Percentiles rank a stretch among this genome's conserved stretches.
phyloP scores from a whole-genome alignment of 2,797 vertebrate genomes.

The Hoplostethus atlanticus region DNA sequence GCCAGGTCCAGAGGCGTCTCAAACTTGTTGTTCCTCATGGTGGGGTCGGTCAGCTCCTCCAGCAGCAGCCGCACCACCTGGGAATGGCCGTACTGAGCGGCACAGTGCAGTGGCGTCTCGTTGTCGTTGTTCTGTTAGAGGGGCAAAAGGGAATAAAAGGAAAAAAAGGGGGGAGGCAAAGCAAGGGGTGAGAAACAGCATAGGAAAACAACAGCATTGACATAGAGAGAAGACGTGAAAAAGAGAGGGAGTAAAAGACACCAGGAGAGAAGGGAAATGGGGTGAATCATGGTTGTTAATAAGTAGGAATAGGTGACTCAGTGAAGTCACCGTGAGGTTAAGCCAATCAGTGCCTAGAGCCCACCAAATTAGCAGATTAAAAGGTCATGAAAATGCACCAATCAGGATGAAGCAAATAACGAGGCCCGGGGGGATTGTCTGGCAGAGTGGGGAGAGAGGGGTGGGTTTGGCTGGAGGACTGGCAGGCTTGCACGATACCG shows the following conservation, averaged over 20 bases:
- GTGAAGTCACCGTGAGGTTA: slow-evolving; percentile 22
- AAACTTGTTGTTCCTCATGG: slow-evolving; percentile 98
- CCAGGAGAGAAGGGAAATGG: background rate
- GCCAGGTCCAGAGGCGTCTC: slow-evolving; percentile 98
- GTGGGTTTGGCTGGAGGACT: background rate
- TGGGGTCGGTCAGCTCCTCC: slow-evolving; percentile 98
- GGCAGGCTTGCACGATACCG: slow-evolving; percentile 35
- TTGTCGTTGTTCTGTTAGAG: slow-evolving; percentile 95
- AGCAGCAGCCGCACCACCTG: slow-evolving; percentile 94
- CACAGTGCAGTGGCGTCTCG: slow-evolving; percentile 97
- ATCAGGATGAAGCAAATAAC: slow-evolving; percentile 33
- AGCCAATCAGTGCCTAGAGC: slow-evolving; percentile 45
- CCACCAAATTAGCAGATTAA: slow-evolving; percentile 39
- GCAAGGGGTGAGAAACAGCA: slow-evolving; percentile 35
- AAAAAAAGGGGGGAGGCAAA: background rate
- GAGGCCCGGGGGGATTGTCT: slow-evolving; percentile 16
- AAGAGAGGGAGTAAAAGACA: slow-evolving; percentile 4
- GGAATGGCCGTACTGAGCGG: slow-evolving; percentile 96
- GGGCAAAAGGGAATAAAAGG: background rate
- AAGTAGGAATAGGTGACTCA: slow-evolving; percentile 14
- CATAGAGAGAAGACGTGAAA: background rate
- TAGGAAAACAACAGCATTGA: background rate
- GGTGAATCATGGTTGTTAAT: slow-evolving; percentile 24
- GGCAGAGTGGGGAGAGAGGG: slow-evolving; percentile 17
- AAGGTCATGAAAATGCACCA: slow-evolving; percentile 48